phyloP scores from a whole-genome alignment of 1,140 invertebrate species.

The Papilio aristodemus region DNA sequence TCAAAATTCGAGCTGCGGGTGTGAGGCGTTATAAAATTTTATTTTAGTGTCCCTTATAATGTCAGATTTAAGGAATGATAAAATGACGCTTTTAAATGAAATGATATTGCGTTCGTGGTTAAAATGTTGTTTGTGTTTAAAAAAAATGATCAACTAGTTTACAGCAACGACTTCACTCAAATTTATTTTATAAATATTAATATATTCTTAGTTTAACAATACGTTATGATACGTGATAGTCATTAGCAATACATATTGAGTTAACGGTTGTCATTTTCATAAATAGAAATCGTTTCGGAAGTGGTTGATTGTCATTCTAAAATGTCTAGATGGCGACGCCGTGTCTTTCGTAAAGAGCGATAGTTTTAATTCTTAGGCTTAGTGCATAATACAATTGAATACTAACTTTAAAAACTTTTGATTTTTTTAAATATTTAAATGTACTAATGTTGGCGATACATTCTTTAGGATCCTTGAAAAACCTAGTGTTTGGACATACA shows the following conservation, averaged over 20 bases:
- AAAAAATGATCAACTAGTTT: too few species aligned
- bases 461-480: too few species aligned
- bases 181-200: too few species aligned
- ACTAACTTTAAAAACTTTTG: not conserved
- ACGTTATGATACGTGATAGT: not conserved
- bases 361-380: not conserved
- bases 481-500: too few species aligned
- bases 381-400: not conserved
- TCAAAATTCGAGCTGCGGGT: conserved; percentile 3
- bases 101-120: not conserved
- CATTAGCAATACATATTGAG: not conserved
- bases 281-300: conserved; percentile 27
- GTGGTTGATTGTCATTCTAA: conserved; percentile 22
- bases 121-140: too few species aligned
- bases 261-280: conserved; percentile 23
- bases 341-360: not conserved
- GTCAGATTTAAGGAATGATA: not conserved
- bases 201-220: not conserved
- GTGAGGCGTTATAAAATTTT: not conserved
- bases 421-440: too few species aligned
- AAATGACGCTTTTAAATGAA: not conserved
- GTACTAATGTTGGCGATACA: too few species aligned
- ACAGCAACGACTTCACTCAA: too few species aligned
- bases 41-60: not conserved
- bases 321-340: conserved; percentile 3